phyloP scores from a whole-genome alignment of 2,797 vertebrate species.

The Argya squamiceps region DNA sequence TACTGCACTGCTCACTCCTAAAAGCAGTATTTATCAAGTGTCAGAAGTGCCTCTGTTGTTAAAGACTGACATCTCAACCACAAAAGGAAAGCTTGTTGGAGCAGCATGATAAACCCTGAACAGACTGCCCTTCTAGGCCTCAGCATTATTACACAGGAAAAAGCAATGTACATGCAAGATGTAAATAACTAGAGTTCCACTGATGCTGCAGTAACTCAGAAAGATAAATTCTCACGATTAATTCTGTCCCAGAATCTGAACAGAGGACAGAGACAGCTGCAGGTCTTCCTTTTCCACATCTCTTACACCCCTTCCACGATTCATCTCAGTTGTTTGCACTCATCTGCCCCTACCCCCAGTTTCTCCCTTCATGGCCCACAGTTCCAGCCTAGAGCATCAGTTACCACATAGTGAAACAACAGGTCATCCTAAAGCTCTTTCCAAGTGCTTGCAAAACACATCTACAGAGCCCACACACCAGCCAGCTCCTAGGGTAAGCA shows the following conservation, averaged over 20 bases:
- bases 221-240: not conserved
- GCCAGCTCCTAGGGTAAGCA: not conserved
- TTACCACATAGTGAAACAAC: not conserved
- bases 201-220: not conserved
- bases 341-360: not conserved
- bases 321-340: not conserved
- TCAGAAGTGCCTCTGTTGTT: conserved; percentile 1
- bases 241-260: not conserved
- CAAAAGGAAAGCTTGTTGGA: conserved; percentile 7
- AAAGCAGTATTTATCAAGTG: conserved; percentile 29
- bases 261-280: not conserved
- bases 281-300: not conserved
- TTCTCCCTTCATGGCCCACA: not conserved
- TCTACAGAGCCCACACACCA: not conserved
- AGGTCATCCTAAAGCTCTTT: not conserved
- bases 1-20: not conserved
- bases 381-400: not conserved
- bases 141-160: not conserved
- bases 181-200: not conserved
- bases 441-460: not conserved
- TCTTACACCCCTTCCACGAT: not conserved
- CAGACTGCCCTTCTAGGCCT: not conserved
- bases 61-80: not conserved
- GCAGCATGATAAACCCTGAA: not conserved
- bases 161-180: not conserved